phyloP scores from a whole-genome alignment of 2,113 vertebrate species.

The Platichthys stellatus region DNA sequence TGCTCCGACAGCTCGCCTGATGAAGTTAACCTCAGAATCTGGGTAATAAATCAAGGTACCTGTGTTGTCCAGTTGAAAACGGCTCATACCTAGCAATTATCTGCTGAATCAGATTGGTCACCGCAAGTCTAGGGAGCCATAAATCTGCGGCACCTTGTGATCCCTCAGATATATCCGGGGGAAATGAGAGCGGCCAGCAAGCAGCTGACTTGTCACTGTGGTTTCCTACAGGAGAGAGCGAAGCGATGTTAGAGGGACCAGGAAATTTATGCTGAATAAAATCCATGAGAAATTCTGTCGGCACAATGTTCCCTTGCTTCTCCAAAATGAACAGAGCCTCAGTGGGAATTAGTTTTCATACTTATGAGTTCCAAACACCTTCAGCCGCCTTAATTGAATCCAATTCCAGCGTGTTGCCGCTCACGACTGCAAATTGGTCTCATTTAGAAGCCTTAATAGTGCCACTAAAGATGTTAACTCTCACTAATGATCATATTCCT shows the following conservation, averaged over 20 bases:
- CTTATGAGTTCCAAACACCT: conserved; percentile 1
- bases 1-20: conserved; percentile 46
- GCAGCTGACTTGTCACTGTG: conserved; percentile 44
- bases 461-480: neutral
- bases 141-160: conserved; percentile 63
- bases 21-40: conserved; percentile 57
- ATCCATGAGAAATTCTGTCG: neutral
- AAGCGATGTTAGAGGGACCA: neutral
- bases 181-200: conserved; percentile 42
- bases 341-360: conserved; percentile 4
- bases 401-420: neutral
- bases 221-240: neutral
- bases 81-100: conserved; percentile 65
- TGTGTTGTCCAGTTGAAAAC: conserved; percentile 60
- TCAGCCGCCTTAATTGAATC: conserved; percentile 23
- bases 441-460: conserved; percentile 1
- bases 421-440: conserved; percentile 25
- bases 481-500: neutral
- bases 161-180: conserved; percentile 40
- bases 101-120: conserved; percentile 69
- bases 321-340: neutral
- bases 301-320: neutral
- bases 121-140: conserved; percentile 49
- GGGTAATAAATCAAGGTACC: conserved; percentile 66
- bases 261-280: neutral